These are phyloP conservation scores for Lineus longissimus DNA, from an alignment of 1,140 invertebrate species.

Conservation along the genomic window DNA sequence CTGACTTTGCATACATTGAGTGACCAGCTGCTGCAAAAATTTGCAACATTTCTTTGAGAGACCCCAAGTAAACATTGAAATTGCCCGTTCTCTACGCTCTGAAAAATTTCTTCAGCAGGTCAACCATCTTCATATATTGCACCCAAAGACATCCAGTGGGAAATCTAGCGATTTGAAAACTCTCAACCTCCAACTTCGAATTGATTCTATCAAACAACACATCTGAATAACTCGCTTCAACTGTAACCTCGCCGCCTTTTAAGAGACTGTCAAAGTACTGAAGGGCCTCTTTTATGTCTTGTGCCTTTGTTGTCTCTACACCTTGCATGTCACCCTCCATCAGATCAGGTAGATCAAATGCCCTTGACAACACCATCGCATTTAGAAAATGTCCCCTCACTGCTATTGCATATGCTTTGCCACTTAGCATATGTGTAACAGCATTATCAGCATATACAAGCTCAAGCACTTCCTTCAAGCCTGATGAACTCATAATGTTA, in stretches of 20 bases:
- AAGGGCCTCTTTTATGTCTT: too few species aligned
- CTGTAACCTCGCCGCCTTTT: too few species aligned
- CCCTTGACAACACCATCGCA: not conserved
- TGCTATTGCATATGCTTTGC: slow-evolving; percentile 49
- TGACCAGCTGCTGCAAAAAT: slow-evolving; percentile 53
- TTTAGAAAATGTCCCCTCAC: slow-evolving; percentile 47
- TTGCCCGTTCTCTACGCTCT: slow-evolving; percentile 32
- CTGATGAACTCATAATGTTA: slow-evolving; percentile 25
- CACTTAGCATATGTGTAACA: slow-evolving; percentile 45
- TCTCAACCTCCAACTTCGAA: not conserved
- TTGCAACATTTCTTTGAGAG: slow-evolving; percentile 45
- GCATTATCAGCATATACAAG: slow-evolving; percentile 26
- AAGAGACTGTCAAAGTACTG: too few species aligned
- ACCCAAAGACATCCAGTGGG: slow-evolving; percentile 22
- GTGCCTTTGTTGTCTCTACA: too few species aligned
- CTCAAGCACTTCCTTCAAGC: slow-evolving; percentile 23
- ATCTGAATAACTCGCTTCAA: too few species aligned
- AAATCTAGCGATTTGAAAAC: not conserved
- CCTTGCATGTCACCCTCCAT: too few species aligned
- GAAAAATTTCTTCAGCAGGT: slow-evolving; percentile 26
- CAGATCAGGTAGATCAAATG: too few species aligned
- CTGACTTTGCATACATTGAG: slow-evolving; percentile 54
- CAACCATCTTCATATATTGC: slow-evolving; percentile 32
- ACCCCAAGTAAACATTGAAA: slow-evolving; percentile 18
- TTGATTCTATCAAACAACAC: not conserved